Evolutionary conservation across 2,888 invertebrate genomes (phyloP).

Genomic region (Trilocha varians): DNA sequence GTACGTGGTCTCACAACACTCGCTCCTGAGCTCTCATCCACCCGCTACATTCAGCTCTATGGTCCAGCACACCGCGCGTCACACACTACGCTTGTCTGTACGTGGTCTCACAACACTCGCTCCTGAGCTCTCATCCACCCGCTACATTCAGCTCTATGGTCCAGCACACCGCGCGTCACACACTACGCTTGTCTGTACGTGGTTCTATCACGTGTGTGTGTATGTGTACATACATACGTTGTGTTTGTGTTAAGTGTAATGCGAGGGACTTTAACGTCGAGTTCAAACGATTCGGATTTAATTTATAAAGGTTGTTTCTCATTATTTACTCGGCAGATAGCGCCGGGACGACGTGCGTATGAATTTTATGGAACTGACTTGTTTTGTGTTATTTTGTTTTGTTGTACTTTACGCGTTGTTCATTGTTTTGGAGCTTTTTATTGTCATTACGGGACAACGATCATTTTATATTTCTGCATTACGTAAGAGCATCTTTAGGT

Average conservation of each 20-base stretch:
- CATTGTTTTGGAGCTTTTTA: not conserved
- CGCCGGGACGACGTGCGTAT: conserved; percentile 15
- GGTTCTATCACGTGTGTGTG: not conserved
- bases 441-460: not conserved
- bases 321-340: conserved; percentile 34
- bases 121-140: not conserved
- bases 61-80: not conserved
- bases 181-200: too few relatives aligned
- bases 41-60: not conserved
- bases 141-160: not conserved
- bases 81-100: not conserved
- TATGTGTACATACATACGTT: not conserved
- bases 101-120: not conserved
- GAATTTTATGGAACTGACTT: conserved; percentile 15
- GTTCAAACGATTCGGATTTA: conserved; percentile 26
- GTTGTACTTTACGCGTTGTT: conserved; percentile 1
- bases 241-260: not conserved
- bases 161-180: not conserved
- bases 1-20: too few relatives aligned
- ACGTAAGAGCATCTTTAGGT: not conserved
- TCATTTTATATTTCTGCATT: not conserved
- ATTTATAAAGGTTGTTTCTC: conserved; percentile 39
- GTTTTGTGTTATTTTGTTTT: conserved; percentile 9
- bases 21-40: too few relatives aligned
- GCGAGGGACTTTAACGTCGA: conserved; percentile 9